Percentiles rank a stretch among this genome's conserved stretches.
Evolutionary conservation across 1,140 invertebrate species (phyloP).

Genomic region (Vanessa atalanta): DNA sequence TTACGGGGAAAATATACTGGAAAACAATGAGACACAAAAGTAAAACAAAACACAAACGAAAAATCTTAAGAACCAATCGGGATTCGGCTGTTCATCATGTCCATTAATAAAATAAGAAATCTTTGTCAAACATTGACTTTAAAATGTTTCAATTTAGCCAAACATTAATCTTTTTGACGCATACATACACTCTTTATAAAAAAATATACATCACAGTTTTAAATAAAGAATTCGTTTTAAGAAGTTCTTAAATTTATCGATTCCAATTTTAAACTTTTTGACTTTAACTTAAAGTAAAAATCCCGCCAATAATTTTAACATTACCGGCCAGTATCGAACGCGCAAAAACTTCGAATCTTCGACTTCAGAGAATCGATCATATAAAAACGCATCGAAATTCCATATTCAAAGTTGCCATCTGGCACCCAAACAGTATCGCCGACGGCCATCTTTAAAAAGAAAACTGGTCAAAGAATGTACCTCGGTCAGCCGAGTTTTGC

Average conservation of each 20-base stretch:
- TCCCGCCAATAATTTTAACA: not conserved
- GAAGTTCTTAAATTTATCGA: not conserved
- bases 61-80: too few relatives aligned
- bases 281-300: not conserved
- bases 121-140: too few relatives aligned
- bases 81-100: too few relatives aligned
- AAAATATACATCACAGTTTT: not conserved
- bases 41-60: too few relatives aligned
- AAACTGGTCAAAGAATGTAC: slow-evolving; percentile 59
- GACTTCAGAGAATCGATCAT: slow-evolving; percentile 15
- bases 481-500: slow-evolving; percentile 52
- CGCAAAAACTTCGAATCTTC: slow-evolving; percentile 3
- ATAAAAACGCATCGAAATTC: slow-evolving; percentile 13
- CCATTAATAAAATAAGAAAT: too few relatives aligned
- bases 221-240: not conserved
- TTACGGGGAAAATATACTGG: too few relatives aligned
- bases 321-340: slow-evolving; percentile 3
- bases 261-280: not conserved
- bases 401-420: slow-evolving; percentile 32
- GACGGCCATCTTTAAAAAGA: slow-evolving; percentile 44
- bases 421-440: slow-evolving; percentile 23
- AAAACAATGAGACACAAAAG: too few relatives aligned
- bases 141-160: too few relatives aligned
- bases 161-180: too few relatives aligned
- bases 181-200: too few relatives aligned